These are phyloP conservation scores for Hylaea fasciaria DNA, from an alignment of 2,888 invertebrate genomes.

Conservation along the genomic window DNA sequence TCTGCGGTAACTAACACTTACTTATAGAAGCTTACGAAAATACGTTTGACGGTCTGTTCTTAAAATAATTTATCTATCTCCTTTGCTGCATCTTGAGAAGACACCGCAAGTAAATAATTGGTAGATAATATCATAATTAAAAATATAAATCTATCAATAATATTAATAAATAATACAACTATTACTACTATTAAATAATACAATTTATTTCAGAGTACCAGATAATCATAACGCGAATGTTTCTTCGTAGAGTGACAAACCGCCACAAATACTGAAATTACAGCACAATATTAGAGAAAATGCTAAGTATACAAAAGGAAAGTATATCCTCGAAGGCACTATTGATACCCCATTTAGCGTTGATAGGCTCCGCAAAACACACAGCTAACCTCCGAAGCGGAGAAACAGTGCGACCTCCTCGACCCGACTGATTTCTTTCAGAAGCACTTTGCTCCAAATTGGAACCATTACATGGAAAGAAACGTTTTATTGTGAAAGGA, in stretches of 20 bases:
- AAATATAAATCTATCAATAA: too few relatives aligned
- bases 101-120: too few relatives aligned
- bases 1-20: conserved; percentile 32
- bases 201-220: too few relatives aligned
- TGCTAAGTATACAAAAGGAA: neutral
- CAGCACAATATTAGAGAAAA: neutral
- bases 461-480: conserved; percentile 60
- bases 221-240: too few relatives aligned
- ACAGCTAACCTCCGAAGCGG: conserved; percentile 25
- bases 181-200: too few relatives aligned
- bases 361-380: conserved; percentile 29
- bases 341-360: conserved; percentile 23
- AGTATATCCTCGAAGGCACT: conserved; percentile 2
- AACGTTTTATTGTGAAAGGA: conserved; percentile 62
- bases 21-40: conserved; percentile 31
- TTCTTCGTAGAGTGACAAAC: too few relatives aligned
- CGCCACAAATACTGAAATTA: too few relatives aligned
- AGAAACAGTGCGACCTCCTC: conserved; percentile 46
- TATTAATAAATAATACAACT: too few relatives aligned
- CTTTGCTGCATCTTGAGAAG: too few relatives aligned
- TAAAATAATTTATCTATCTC: neutral
- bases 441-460: conserved; percentile 65
- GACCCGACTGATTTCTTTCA: conserved; percentile 51
- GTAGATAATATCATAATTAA: too few relatives aligned
- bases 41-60: conserved; percentile 4